Evolutionary conservation across 2,113 vertebrate genomes (phyloP).

Genomic region (Aegotheles bennettii): DNA sequence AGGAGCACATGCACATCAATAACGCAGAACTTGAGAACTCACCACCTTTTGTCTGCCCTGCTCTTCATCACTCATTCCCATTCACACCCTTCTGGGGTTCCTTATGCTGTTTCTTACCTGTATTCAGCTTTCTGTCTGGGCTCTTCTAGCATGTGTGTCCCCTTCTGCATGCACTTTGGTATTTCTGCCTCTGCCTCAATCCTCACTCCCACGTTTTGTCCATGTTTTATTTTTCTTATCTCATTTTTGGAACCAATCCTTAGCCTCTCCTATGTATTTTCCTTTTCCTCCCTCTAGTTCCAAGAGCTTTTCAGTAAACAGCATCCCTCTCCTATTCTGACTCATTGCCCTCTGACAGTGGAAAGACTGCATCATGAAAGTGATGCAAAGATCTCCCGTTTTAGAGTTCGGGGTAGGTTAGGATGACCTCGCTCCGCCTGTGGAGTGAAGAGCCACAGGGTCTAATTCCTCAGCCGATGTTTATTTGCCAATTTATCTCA

Average conservation of each 20-base stretch:
- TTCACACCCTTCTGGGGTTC: not conserved
- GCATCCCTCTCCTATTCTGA: slow-evolving; percentile 6
- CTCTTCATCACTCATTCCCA: not conserved
- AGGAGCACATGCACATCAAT: rapidly evolving
- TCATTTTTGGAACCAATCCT: not conserved
- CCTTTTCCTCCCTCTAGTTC: not conserved
- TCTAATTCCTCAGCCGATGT: not conserved
- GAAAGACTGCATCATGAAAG: slow-evolving; percentile 5
- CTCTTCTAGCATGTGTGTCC: not conserved
- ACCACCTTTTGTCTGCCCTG: not conserved
- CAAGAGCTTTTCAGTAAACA: slow-evolving; percentile 8
- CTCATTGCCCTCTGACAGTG: not conserved
- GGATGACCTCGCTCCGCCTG: not conserved
- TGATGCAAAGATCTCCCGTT: not conserved
- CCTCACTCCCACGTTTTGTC: not conserved
- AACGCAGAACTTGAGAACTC: not conserved
- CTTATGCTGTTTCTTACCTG: not conserved
- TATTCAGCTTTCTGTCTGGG: not conserved
- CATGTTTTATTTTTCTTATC: not conserved
- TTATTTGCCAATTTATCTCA: not conserved
- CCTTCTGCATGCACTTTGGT: not conserved
- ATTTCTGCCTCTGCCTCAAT: not conserved
- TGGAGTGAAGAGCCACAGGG: not conserved
- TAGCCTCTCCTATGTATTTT: not conserved
- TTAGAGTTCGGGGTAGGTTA: not conserved